Base-by-base conservation (phyloP, 1,140 invertebrate genomes). In the Ceratosolen solmsi region DNA sequence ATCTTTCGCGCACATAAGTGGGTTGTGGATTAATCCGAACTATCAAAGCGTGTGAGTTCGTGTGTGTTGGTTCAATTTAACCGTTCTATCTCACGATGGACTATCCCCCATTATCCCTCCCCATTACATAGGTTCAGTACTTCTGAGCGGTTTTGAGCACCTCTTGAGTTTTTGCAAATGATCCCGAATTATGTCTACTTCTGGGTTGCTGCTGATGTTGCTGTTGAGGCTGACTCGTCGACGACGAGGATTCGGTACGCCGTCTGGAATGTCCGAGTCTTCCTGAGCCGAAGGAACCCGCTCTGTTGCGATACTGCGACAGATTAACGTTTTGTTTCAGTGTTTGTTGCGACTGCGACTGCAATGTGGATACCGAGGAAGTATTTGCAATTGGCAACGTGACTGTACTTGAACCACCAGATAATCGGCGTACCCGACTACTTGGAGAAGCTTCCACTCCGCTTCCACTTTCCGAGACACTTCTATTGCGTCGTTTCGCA, bases 391-490 rank as follows among this genome's bases (percentile, higher is more conserved):
- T 87, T 82, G 88, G 86, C 71, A 90, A 78, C 73, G 89, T 87
- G 1, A 89, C 87, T 11, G 86, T 86, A 70, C 88, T 90, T 0
- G 90, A 89, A 46, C 90, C 90, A 27, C 91, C 91, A 0, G 90
- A 92, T 0, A 92, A 68, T 33, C 90, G 87, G 13, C 90, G 88
- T 8, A 91, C 85, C 36, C 91, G 86, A 56, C 86, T 88, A 17
- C 83, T 87, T 1, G 86, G 80, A 5, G 88, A 88, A 0, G 81
- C 83, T 36, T 90, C 87, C 2, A 79, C 87, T 25, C 86, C 89
- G 22, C 89, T 89, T 0, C 88, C 91, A 49, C 93, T 94, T 82
- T 94, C 94, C 0, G 94, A 94, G 1, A 94, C 92, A 75, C 93
- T 94, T 72, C 94, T 92, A 84, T 93, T 92, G n/a, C 93, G 90